These are phyloP conservation scores for Ectemnius lituratus DNA, from an alignment of 2,888 invertebrate genomes.

Conservation along the genomic window DNA sequence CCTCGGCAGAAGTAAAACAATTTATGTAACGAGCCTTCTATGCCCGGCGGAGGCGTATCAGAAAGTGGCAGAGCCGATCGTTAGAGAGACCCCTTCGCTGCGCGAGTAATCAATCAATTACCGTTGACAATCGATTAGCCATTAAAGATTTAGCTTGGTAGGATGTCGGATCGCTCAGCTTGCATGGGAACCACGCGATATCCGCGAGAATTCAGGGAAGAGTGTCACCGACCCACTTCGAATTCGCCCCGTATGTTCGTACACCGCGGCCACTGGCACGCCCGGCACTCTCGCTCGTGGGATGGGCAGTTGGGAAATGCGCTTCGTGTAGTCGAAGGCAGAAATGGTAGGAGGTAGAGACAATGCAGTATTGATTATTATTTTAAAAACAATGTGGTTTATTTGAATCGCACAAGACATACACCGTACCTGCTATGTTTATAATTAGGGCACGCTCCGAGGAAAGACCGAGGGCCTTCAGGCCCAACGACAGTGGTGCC, in stretches of 20 bases:
- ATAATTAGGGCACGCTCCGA: slow-evolving; percentile 71
- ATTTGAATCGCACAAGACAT: slow-evolving; percentile 78
- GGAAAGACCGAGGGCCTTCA: slow-evolving; percentile 64
- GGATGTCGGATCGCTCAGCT: background rate
- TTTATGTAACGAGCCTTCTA: slow-evolving; percentile 62
- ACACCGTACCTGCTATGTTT: slow-evolving; percentile 77
- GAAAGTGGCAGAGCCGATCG: slow-evolving; percentile 21
- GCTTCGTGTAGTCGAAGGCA: background rate
- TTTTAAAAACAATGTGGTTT: slow-evolving; percentile 78
- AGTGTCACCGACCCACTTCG: no score
- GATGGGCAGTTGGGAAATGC: background rate
- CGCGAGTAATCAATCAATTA: slow-evolving; percentile 38
- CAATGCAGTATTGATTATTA: slow-evolving; percentile 50
- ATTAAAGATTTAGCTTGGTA: background rate
- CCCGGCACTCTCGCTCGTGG: background rate
- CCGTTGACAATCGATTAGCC: slow-evolving; percentile 21
- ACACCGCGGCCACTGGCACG: no score
- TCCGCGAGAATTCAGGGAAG: background rate
- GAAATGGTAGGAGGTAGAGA: background rate
- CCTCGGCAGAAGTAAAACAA: slow-evolving; percentile 55
- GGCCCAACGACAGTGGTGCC: slow-evolving; percentile 44
- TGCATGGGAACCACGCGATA: slow-evolving; percentile 1
- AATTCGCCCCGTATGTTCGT: no score
- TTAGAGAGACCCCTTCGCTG: slow-evolving; percentile 20
- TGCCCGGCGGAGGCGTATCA: slow-evolving; percentile 43